Percentiles rank a stretch among this genome's conserved stretches.
Conservation (phyloP, 35 echinoderm and acorn worm genomes). For the Patiria miniata region DNA sequence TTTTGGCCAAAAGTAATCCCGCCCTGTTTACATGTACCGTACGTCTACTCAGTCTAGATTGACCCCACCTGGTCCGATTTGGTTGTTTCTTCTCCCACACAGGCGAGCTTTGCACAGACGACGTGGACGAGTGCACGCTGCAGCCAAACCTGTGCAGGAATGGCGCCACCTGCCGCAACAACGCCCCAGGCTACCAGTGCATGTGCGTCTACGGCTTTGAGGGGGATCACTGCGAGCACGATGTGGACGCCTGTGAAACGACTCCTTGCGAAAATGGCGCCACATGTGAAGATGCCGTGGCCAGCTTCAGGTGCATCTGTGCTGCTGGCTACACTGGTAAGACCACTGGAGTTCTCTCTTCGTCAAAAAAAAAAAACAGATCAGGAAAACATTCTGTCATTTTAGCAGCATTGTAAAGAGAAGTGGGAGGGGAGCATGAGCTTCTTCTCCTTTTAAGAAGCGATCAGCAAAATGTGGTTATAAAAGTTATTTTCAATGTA, state of each 20-base stretch:
- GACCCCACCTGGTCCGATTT: no score
- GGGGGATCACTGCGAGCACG: conserved; percentile 62
- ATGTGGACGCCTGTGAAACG: conserved; percentile 57
- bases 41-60: no score
- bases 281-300: conserved; percentile 47
- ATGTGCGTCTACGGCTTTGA: conserved; percentile 67
- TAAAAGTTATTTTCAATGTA: no score
- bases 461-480: no score
- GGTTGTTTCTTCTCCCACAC: neutral
- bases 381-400: no score
- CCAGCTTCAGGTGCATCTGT: conserved; percentile 60
- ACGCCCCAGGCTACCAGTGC: conserved; percentile 60
- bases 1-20: no score
- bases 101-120: conserved; percentile 51
- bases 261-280: conserved; percentile 56
- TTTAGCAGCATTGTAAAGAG: no score
- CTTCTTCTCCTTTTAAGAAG: no score
- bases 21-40: no score
- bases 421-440: no score
- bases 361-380: no score
- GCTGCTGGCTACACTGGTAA: conserved; percentile 37
- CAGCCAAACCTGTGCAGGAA: conserved; percentile 47
- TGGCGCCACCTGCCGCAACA: conserved; percentile 64
- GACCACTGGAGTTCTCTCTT: neutral
- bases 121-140: conserved; percentile 74